A percentile compares a stretch with the other conserved stretches of the same genome.
Evolutionary conservation across 2,797 vertebrate genomes (phyloP).

Genomic region (Melanotaenia pygmaea): DNA sequence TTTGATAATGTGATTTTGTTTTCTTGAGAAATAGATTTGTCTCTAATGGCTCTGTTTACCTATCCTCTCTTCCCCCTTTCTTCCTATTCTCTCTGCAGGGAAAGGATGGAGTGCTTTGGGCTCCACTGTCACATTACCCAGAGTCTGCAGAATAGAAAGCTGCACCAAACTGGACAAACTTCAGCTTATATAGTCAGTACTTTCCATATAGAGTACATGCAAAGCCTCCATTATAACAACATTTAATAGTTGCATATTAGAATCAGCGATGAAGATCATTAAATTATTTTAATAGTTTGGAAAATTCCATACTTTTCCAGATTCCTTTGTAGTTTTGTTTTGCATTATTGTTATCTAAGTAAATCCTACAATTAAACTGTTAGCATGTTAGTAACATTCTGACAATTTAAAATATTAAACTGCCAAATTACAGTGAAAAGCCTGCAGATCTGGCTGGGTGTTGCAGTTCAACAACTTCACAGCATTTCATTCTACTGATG

Average conservation of each 20-base stretch:
- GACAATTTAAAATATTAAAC: background rate
- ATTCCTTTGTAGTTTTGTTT: background rate
- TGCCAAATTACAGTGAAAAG: background rate
- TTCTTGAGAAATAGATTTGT: slow-evolving; percentile 89
- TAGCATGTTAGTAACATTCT: background rate
- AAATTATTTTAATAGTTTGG: background rate
- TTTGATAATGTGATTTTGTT: slow-evolving; percentile 90
- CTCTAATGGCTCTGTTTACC: slow-evolving; percentile 89
- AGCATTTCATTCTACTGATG: background rate
- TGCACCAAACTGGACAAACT: slow-evolving; percentile 46
- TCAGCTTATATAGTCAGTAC: slow-evolving; percentile 18
- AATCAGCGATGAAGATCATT: background rate
- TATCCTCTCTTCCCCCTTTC: slow-evolving; percentile 68
- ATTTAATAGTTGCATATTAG: slow-evolving; percentile 4
- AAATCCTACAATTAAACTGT: background rate
- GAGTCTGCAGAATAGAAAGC: slow-evolving; percentile 55
- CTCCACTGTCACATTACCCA: slow-evolving; percentile 64
- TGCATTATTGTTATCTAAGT: background rate
- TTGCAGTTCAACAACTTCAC: background rate
- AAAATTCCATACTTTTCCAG: background rate
- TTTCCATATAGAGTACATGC: slow-evolving; percentile 20
- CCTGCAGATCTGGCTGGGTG: background rate
- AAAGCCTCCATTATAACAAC: slow-evolving; percentile 14
- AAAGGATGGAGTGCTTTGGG: slow-evolving; percentile 70
- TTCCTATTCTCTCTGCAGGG: slow-evolving; percentile 64